Base-by-base conservation (phyloP, 2,797 vertebrate species). In the Chelmon rostratus region DNA sequence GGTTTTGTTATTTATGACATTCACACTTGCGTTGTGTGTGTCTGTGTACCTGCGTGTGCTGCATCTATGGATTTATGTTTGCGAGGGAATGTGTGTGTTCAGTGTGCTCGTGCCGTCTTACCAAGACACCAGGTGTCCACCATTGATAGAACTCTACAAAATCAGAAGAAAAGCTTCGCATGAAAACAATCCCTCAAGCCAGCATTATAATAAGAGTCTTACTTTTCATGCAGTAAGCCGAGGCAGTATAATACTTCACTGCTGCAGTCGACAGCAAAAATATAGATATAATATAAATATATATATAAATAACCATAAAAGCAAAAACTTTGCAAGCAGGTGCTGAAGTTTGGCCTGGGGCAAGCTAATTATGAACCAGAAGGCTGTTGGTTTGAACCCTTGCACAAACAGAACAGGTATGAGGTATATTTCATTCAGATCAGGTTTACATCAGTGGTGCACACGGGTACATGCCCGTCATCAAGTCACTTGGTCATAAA, bases 131-230 rank as follows among this genome's bases (percentile, higher is more conserved):
- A 96, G 65, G 93, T 94, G 88, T 97, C 94, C 88, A 98, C 91
- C 90, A 95, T 94, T 74, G 96, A 96, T 91, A 99, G 94, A 86
- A 99, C 97, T 95, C 98, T 99, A 81, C 12, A 88, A 91, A 88
- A 85, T 13, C 86, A 79, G 42, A 78, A 76, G 47, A 85, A 69
- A 84, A 73, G 46, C 70, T 78, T 80, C 90, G 64, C 83, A 64
- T 80, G 67, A 88, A 79, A 90, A 90, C 83, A 76, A 78, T 85
- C 81, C 78, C 76, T 91, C 62, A 23, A 86, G 80, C 74, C 59
- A 83, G 68, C 40, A 73, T 79, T 81, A 64, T 62, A 79, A 81
- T 84, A 86, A 82, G 76, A 76, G 54, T 78, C 56, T 76, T 81
- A 84, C 53, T 77, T 61, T 76, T 56, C 64, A 21, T 56, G 16